Percentiles rank a stretch among this genome's conserved stretches.
These are phyloP conservation scores for Ctena decussata DNA, from an alignment of 2,888 invertebrate species.

Conservation along the genomic window DNA sequence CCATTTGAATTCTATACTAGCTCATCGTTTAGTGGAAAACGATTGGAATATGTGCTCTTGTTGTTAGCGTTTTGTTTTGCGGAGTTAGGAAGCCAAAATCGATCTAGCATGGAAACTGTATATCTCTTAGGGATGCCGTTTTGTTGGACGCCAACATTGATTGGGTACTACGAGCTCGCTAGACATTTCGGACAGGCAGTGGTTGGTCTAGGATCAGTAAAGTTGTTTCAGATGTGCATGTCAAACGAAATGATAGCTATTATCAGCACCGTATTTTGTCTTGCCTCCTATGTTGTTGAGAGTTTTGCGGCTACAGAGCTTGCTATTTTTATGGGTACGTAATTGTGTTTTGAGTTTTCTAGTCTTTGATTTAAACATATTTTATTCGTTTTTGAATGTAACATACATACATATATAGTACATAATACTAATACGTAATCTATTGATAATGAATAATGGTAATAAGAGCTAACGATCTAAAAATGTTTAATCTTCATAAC, in stretches of 20 bases:
- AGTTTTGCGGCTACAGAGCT: constrained; percentile 27
- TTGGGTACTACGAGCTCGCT: constrained; percentile 37
- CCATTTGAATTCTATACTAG: constrained; percentile 42
- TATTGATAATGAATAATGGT: no score
- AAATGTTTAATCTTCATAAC: no score
- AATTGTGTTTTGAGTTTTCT: no score
- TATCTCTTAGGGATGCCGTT: constrained; percentile 55
- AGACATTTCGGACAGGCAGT: constrained; percentile 22
- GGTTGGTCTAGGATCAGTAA: constrained; percentile 35
- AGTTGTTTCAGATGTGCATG: constrained; percentile 36
- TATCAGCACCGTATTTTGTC: constrained; percentile 30
- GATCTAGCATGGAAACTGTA: constrained; percentile 36
- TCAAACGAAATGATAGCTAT: constrained; percentile 49
- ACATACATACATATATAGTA: no score
- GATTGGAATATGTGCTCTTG: constrained; percentile 13
- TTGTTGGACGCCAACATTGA: constrained; percentile 50
- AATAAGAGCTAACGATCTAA: no score
- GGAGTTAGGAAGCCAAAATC: constrained; percentile 21
- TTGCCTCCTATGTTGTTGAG: constrained; percentile 45
- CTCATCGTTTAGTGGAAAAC: constrained; percentile 19
- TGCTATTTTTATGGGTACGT: constrained; percentile 41
- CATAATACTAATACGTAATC: no score
- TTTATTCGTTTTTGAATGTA: no score
- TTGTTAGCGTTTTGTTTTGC: constrained; percentile 38
- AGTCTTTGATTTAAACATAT: no score